Base-by-base conservation (phyloP, 2,888 invertebrate species). In the Ypsolopha sequella region DNA sequence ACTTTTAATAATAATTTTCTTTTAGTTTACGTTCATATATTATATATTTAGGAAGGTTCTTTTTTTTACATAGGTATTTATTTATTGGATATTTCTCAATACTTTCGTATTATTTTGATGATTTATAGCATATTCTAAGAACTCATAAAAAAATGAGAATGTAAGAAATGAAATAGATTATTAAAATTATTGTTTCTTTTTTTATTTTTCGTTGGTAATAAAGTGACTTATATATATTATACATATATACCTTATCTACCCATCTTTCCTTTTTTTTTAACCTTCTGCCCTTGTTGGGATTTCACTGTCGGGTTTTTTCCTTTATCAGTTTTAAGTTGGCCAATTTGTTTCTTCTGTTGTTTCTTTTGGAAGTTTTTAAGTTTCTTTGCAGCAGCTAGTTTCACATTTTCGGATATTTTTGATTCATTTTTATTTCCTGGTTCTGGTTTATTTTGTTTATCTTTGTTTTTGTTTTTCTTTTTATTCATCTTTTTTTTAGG, bases 301-400 rank as follows among this genome's bases (percentile, higher is more conserved):
- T 66, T 24, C 34, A 52, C 47, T 56, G 52, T 54, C 52, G 53
- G 6, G 58, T 62, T 53, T 50, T 61, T 63, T 49, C 54, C 58
- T 57, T 69, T 70, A 48, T 66, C 67, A 34, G 56, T 59, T 52
- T 71, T 74, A 14, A 80, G 51, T 53, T 76, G 66, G 47, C 84
- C 84, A 55, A 84, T 76, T 60, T 72, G 64, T 54, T 82, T 80
- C 53, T 76, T 76, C 14, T 53, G 48, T 47, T 76, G 70, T 56
- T 78, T 80, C 53, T 77, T 78, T 7, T 67, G 58, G 54, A 75
- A 67, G 36, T 73, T 76, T 62, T 82, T 84, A 4, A 84, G 54
- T 58, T 80, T 80, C 52, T 71, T 74, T 4, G 81, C 67, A 41
- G 66, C 73, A 51, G 62, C 65, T 6, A 66, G 62, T 61, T 75